A percentile compares a stretch with the other conserved stretches of the same genome.
These are phyloP conservation scores for Drosophila ohnishii DNA, from an alignment of 1,140 invertebrate genomes.

Conservation along the genomic window DNA sequence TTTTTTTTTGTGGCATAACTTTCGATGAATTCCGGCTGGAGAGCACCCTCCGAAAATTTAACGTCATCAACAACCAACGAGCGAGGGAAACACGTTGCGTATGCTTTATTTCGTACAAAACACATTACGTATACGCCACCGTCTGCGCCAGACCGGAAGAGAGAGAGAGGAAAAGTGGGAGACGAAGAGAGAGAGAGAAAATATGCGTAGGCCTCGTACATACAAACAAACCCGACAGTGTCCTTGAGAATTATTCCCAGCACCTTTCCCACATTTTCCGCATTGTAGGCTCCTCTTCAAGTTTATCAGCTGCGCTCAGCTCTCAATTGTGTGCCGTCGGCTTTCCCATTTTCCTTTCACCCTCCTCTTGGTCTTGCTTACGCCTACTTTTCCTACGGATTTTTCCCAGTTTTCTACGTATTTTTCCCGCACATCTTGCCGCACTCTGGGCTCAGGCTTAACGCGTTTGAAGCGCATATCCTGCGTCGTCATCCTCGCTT, in stretches of 20 bases:
- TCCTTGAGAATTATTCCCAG: constrained; percentile 59
- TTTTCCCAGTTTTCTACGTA: constrained; percentile 12
- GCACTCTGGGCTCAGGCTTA: constrained; percentile 21
- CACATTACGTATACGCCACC: constrained; percentile 70
- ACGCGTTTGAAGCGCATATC: constrained; percentile 61
- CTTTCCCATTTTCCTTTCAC: constrained; percentile 7
- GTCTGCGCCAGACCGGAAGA: constrained; percentile 30
- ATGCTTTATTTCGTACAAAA: constrained; percentile 63
- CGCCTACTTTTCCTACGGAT: neutral
- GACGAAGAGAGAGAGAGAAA: neutral
- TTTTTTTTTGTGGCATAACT: constrained; percentile 58
- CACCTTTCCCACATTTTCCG: constrained; percentile 49
- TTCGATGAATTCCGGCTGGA: constrained; percentile 48
- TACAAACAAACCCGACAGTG: constrained; percentile 30
- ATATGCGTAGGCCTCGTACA: constrained; percentile 65
- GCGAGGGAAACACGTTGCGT: constrained; percentile 52
- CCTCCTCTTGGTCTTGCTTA: neutral
- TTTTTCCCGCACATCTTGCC: neutral
- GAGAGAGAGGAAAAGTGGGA: neutral
- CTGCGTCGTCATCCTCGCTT: constrained; percentile 51
- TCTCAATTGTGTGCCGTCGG: constrained; percentile 23
- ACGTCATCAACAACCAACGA: constrained; percentile 42
- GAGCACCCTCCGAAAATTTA: constrained; percentile 23
- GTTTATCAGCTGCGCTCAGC: constrained; percentile 50
- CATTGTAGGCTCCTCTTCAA: constrained; percentile 41